These are phyloP conservation scores for Pteruthius melanotis DNA, from an alignment of 2,113 vertebrate genomes.

Conservation along the genomic window DNA sequence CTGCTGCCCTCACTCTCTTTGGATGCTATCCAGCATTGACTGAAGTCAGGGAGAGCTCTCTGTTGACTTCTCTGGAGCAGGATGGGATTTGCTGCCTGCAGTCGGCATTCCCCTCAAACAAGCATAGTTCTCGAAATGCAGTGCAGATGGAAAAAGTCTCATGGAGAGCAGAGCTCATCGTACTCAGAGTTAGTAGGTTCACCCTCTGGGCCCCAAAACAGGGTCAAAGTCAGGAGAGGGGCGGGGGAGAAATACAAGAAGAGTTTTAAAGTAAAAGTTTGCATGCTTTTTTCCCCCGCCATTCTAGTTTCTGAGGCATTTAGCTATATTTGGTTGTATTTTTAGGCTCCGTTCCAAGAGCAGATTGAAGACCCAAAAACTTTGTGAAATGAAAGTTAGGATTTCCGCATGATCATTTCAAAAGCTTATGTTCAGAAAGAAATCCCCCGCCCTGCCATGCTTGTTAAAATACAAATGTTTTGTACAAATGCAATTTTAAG, in stretches of 20 bases:
- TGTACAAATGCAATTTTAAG: not conserved
- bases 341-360: not conserved
- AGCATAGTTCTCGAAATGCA: not conserved
- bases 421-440: not conserved
- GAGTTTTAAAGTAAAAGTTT: not conserved
- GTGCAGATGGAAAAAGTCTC: not conserved
- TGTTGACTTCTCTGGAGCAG: constrained; percentile 12
- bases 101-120: not conserved
- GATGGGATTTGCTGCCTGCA: not conserved
- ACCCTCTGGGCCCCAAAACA: not conserved
- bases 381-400: not conserved
- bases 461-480: not conserved
- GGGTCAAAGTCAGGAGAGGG: not conserved
- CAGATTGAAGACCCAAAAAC: constrained; percentile 21
- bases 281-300: not conserved
- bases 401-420: not conserved
- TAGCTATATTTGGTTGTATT: constrained; percentile 26
- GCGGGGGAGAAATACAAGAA: not conserved
- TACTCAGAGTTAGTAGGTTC: not conserved
- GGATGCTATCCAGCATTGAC: constrained; percentile 32
- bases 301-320: constrained; percentile 8
- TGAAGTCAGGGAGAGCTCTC: constrained; percentile 25
- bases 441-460: not conserved
- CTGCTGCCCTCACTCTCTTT: constrained; percentile 42
- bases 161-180: not conserved